A percentile compares a stretch with the other conserved stretches of the same genome.
Evolutionary conservation across 2,888 invertebrate species (phyloP).

Genomic region (Himalopsyche tibetana): DNA sequence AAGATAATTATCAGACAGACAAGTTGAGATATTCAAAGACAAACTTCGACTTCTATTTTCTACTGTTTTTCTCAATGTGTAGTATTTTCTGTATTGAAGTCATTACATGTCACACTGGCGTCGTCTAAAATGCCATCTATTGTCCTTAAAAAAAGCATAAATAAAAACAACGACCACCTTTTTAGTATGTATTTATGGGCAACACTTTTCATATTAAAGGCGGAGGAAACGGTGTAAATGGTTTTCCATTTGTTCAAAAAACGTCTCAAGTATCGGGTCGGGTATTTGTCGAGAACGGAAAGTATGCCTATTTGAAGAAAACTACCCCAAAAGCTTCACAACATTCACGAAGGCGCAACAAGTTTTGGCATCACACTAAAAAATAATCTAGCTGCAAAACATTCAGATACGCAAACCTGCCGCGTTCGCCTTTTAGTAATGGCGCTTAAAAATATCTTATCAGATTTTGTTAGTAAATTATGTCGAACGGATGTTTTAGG

Average conservation of each 20-base stretch:
- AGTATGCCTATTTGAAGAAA: background rate
- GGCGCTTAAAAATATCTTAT: background rate
- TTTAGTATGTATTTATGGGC: too few species aligned
- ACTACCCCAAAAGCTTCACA: background rate
- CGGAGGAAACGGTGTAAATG: background rate
- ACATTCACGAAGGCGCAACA: background rate
- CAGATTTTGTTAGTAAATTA: background rate
- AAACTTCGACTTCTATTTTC: too few species aligned
- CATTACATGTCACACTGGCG: too few species aligned
- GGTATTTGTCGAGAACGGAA: background rate
- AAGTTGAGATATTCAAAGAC: too few species aligned
- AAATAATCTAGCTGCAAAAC: background rate
- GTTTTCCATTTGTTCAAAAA: background rate
- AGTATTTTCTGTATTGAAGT: too few species aligned
- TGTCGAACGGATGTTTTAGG: background rate
- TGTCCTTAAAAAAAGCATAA: too few species aligned
- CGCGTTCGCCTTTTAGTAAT: background rate
- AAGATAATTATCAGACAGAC: too few species aligned
- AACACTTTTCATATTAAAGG: background rate
- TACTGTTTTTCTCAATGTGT: too few species aligned
- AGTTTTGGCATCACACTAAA: constrained; percentile 10
- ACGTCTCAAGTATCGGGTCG: background rate
- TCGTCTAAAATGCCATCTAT: too few species aligned
- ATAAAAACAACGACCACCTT: too few species aligned
- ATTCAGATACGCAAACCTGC: background rate